A percentile compares a stretch with the other conserved stretches of the same genome.
These are phyloP conservation scores for Chironomus riparius DNA, from an alignment of 2,888 invertebrate species.

Conservation along the genomic window DNA sequence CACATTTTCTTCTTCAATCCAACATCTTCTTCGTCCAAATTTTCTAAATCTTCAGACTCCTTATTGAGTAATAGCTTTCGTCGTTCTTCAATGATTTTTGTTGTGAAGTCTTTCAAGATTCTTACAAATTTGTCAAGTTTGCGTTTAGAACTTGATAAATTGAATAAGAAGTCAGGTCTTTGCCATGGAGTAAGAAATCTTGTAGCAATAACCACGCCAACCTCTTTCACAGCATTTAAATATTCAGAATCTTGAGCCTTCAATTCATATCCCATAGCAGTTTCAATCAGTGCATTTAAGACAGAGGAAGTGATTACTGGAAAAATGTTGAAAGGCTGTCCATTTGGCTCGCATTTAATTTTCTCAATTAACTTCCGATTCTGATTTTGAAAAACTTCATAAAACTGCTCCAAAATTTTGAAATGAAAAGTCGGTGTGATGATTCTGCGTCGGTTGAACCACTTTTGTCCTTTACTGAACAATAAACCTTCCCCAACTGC, in stretches of 20 bases:
- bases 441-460: slow-evolving; percentile 59
- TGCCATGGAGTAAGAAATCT: slow-evolving; percentile 30
- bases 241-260: slow-evolving; percentile 59
- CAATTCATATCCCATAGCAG: slow-evolving; percentile 71
- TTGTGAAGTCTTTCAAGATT: slow-evolving; percentile 42
- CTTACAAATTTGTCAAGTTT: slow-evolving; percentile 32
- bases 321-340: slow-evolving; percentile 48
- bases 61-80: slow-evolving; percentile 32
- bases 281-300: slow-evolving; percentile 57
- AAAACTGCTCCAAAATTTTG: slow-evolving; percentile 62
- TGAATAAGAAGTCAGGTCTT: slow-evolving; percentile 35
- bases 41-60: not conserved
- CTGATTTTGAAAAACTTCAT: slow-evolving; percentile 59
- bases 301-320: slow-evolving; percentile 50
- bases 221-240: slow-evolving; percentile 51
- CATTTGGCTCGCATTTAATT: slow-evolving; percentile 43
- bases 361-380: slow-evolving; percentile 49
- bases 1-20: slow-evolving; percentile 47
- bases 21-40: slow-evolving; percentile 12
- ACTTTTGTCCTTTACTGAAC: slow-evolving; percentile 43
- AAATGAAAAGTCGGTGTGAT: slow-evolving; percentile 74
- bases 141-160: slow-evolving; percentile 34
- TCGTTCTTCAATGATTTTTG: slow-evolving; percentile 41
- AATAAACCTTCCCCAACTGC: slow-evolving; percentile 39
- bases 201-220: not conserved